Conservation (phyloP, 2,113 vertebrate genomes). For the Cairina moschata region DNA sequence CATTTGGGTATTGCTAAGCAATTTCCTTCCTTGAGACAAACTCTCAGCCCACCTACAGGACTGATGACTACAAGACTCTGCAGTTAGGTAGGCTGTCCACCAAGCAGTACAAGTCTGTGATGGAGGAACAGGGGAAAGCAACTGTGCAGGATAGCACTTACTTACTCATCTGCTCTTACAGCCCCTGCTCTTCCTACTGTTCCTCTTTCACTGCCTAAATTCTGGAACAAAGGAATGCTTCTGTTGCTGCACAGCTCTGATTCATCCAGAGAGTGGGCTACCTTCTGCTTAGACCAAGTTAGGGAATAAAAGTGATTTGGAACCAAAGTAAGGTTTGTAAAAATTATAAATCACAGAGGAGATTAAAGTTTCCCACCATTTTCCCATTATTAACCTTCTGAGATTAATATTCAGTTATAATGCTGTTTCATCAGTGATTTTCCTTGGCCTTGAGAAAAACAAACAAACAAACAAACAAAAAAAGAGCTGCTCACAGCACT, state of each 20-base stretch:
- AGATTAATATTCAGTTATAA: not conserved
- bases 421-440: not conserved
- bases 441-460: not conserved
- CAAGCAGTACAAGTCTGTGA: not conserved
- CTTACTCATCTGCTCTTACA: not conserved
- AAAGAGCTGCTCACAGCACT: not conserved
- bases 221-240: not conserved
- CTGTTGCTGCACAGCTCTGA: not conserved
- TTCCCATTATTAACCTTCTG: not conserved
- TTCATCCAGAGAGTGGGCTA: not conserved
- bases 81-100: too few relatives aligned
- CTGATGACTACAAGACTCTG: not conserved
- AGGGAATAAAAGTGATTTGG: too few relatives aligned
- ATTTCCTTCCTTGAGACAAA: not conserved
- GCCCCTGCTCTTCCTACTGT: not conserved
- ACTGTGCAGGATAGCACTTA: too few relatives aligned
- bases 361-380: not conserved
- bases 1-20: not conserved
- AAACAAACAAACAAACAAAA: not conserved
- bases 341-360: not conserved
- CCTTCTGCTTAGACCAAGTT: not conserved
- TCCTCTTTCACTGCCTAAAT: not conserved
- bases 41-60: not conserved
- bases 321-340: not conserved
- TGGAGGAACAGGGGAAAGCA: not conserved